phyloP scores from a whole-genome alignment of 2,113 vertebrate species.

The Ceyx melanurus region DNA sequence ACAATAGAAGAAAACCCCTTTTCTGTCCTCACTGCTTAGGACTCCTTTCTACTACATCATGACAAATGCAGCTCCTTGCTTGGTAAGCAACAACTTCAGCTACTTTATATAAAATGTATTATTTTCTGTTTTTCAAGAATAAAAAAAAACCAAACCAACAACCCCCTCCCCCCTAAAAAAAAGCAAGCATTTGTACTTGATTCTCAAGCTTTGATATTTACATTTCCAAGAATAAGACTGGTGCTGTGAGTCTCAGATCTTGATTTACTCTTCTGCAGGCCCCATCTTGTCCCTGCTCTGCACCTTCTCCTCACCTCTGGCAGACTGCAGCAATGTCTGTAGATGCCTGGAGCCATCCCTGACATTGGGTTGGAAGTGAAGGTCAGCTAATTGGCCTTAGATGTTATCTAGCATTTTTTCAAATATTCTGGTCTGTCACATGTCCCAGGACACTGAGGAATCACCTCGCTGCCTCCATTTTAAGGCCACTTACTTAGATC shows the following conservation, averaged over 20 bases:
- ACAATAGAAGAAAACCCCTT: background rate
- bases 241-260: accelerated
- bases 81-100: background rate
- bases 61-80: background rate
- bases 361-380: accelerated
- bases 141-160: too few species aligned
- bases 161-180: background rate
- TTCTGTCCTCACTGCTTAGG: background rate
- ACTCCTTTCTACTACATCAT: background rate
- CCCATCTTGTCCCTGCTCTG: accelerated
- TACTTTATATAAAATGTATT: background rate
- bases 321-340: background rate
- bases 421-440: accelerated
- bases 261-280: background rate
- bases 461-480: accelerated
- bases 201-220: background rate
- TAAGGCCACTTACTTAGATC: background rate
- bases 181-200: background rate
- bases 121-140: background rate
- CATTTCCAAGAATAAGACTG: background rate
- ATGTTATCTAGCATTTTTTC: background rate
- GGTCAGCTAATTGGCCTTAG: background rate
- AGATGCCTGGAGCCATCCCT: accelerated
- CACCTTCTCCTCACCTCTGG: accelerated
- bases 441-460: background rate